These are phyloP conservation scores for Cylindroiulus punctatus DNA, from an alignment of 2,888 invertebrate genomes.

Conservation along the genomic window DNA sequence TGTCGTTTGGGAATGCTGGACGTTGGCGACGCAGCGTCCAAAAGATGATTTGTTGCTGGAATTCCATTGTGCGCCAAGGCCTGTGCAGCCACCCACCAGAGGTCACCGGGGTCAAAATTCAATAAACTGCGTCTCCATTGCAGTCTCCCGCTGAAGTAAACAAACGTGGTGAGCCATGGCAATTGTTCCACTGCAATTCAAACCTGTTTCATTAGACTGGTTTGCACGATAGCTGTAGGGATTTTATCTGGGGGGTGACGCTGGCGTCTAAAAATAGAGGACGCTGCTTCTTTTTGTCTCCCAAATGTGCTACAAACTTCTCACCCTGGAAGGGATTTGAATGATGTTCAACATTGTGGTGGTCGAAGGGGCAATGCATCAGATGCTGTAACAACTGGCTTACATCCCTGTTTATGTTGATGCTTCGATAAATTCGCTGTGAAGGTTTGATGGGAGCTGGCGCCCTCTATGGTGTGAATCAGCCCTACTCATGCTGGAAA, in stretches of 20 bases:
- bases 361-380: no score
- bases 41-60: not conserved
- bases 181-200: constrained; percentile 3
- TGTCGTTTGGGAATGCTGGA: not conserved
- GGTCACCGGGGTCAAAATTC: constrained; percentile 7
- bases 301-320: not conserved
- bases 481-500: no score
- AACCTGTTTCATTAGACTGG: constrained; percentile 18
- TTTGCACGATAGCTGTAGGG: not conserved
- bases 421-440: not conserved
- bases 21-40: not conserved
- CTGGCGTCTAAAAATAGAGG: constrained; percentile 18
- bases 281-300: not conserved
- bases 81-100: constrained; percentile 6
- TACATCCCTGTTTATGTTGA: no score
- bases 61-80: not conserved
- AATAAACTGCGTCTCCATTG: constrained; percentile 18
- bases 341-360: no score
- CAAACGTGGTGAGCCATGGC: constrained; percentile 18
- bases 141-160: constrained; percentile 11
- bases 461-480: not conserved
- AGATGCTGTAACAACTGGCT: no score
- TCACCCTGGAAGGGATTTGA: not conserved
- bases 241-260: not conserved
- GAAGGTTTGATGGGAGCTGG: no score